Evolutionary conservation across 1,140 invertebrate species (phyloP).

Genomic region (Potamilus streckersoni): DNA sequence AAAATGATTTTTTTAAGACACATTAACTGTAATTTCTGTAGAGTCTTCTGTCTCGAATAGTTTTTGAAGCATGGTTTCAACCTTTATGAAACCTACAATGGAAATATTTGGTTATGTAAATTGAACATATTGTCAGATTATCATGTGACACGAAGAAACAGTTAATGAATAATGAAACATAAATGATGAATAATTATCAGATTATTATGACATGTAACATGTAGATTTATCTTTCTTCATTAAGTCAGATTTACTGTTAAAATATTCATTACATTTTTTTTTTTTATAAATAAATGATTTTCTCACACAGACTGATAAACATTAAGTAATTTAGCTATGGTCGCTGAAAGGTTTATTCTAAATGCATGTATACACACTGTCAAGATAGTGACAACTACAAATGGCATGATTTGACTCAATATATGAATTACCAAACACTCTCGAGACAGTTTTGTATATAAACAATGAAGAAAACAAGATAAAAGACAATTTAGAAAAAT

Average conservation of each 20-base stretch:
- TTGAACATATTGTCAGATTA: not conserved
- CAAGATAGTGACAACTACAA: not conserved
- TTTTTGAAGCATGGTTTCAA: slow-evolving; percentile 22
- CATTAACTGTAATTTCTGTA: too few species aligned
- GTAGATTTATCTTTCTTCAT: too few species aligned
- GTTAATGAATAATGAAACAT: not conserved
- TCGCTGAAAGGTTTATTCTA: too few species aligned
- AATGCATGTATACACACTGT: too few species aligned
- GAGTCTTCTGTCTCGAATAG: slow-evolving; percentile 19
- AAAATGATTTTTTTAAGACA: too few species aligned
- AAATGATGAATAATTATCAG: not conserved
- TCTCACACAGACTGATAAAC: too few species aligned
- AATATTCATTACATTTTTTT: not conserved
- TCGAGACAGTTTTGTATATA: not conserved
- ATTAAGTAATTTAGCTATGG: too few species aligned
- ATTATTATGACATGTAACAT: not conserved
- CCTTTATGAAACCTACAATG: slow-evolving; percentile 23
- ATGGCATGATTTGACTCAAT: not conserved
- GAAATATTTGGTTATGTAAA: not conserved
- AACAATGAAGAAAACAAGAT: not conserved
- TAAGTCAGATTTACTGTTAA: not conserved
- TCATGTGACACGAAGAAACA: not conserved
- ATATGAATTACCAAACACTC: not conserved
- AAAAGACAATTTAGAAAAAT: not conserved
- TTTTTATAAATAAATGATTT: not conserved